Base-by-base conservation (phyloP, 2,797 vertebrate genomes). In the Gadopsis marmoratus region DNA sequence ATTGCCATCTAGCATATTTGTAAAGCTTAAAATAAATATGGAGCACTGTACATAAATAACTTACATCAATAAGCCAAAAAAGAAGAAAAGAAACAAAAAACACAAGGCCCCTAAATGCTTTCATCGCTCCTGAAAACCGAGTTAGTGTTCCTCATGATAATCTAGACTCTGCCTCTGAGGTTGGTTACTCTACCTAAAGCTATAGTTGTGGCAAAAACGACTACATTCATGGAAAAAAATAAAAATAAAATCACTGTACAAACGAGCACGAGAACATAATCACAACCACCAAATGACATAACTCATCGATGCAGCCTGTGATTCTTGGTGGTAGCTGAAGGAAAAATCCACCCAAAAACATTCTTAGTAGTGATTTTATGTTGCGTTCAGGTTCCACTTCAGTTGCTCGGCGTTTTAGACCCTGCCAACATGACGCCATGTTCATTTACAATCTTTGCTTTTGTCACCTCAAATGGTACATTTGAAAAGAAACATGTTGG, bases 1-100 rank as follows among this genome's bases (percentile, higher is more conserved):
- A 96, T 96, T 96, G 95, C 95, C 94, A 95, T 95, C 94, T 95
- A 95, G 89, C 89, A 93, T 93, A 92, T 93, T 90, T 93, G 92
- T 95, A 95, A 94, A 94, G 92, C 94, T 95, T 89, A 93, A 92
- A 95, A 96, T 95, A 96, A 95, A 95, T 95, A 96, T 93, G 93
- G 91, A 95, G 93, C 90, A 93, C 93, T 95, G 93, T 95, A 95
- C 94, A 95, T 91, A 90, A 96, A 95, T 96, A 94, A 96, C 92
- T 95, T 95, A 95, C 91, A 94, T 90, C 82, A 86, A 91, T 80
- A 88, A 81, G 71, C 65, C 84, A 77, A 88, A 76, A 41, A 61
- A 58, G 77, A 58, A 60, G 48, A 47, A 72, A 68, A 37, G 51
- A 47, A 73, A 85, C 54, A 89, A 74, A 84, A 92, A 76, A 90